phyloP scores from a whole-genome alignment of 30 jellyfish, hydroid and myxozoan species.

The Pseudorhiza aurosa region DNA sequence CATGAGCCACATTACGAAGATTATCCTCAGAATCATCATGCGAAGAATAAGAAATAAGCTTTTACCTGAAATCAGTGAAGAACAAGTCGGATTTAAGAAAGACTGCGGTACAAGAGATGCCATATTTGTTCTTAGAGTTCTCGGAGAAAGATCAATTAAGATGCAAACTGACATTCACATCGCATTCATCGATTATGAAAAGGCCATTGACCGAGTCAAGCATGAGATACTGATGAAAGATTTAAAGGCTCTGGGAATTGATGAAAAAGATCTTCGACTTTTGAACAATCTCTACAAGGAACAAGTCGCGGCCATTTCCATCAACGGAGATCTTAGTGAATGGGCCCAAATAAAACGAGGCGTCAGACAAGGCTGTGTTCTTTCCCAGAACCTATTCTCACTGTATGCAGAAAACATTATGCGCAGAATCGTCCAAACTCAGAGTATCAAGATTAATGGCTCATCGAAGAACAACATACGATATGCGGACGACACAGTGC shows the following conservation, averaged over 20 bases:
- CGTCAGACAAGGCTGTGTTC: too few relatives aligned
- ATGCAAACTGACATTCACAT: constrained; percentile 5
- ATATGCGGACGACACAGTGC: too few relatives aligned
- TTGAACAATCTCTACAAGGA: constrained; percentile 24
- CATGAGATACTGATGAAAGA: not conserved
- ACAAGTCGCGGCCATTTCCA: constrained; percentile 40
- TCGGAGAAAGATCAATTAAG: not conserved
- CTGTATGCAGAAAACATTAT: too few relatives aligned
- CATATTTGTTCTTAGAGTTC: constrained; percentile 5
- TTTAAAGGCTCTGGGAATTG: constrained; percentile 7
- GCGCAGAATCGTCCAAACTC: too few relatives aligned
- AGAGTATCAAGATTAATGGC: too few relatives aligned
- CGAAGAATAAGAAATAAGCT: constrained; percentile 13
- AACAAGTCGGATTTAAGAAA: constrained; percentile 9
- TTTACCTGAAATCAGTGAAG: constrained; percentile 16
- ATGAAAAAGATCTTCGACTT: constrained; percentile 19
- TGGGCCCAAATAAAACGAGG: too few relatives aligned
- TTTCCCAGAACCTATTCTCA: too few relatives aligned
- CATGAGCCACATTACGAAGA: constrained; percentile 20
- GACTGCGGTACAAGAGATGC: constrained; percentile 1
- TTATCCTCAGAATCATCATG: constrained; percentile 12
- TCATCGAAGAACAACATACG: too few relatives aligned
- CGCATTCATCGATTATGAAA: not conserved
- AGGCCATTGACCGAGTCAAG: constrained; percentile 31
- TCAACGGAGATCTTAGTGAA: too few relatives aligned